Evolutionary conservation across 37 sponge, comb jelly and placozoan genomes (phyloP), one percentile per base, ranked within the genome.

Genomic region (Amphimedon queenslandica): DNA sequence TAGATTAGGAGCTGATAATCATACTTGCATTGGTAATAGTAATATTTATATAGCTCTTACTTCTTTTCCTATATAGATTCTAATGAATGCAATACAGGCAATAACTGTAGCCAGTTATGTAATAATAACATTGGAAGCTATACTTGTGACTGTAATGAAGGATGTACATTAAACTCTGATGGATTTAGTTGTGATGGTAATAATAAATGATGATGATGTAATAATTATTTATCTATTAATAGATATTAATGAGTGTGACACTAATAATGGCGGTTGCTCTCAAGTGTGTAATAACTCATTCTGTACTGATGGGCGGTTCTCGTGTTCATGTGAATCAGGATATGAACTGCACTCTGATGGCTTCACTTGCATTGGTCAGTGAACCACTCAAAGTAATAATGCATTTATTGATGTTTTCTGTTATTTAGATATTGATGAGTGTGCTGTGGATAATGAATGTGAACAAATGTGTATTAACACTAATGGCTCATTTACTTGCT

Each of bases 381-480:
- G 8, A 47, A 18, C 8, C 13, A 47, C 51, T 47, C 8, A 47
- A 8, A 8, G 13, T 18, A 13, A 8, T 47, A 47, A 13, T 13
- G 8, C 8, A 13, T 13, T 47, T 13, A 47, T 13, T 47, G 13
- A 18, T 18, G 13, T 47, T 13, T 18, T n/a, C n/a, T n/a, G n/a
- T n/a, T n/a, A n/a, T n/a, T n/a, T n/a, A 84, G 85, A 84, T 74
- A 51, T 72, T 73, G 74, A 84, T 66, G 85, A 84, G 63, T 84
- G 85, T 65, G 68, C 65, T 5, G 58, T 23, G 25, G 65, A 40
- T 3, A 2, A 11, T 2, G 29, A 21, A 11, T 84, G 85, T 38
- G 25, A 3, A 24, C 85, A 84, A 13, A 35, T 41, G 10, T 84
- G 85, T 66, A 34, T 2, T 55, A 84, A 84, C 79, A 72, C 67